Evolutionary conservation across 2,797 vertebrate genomes (phyloP).

Genomic region (Selene dorsalis): DNA sequence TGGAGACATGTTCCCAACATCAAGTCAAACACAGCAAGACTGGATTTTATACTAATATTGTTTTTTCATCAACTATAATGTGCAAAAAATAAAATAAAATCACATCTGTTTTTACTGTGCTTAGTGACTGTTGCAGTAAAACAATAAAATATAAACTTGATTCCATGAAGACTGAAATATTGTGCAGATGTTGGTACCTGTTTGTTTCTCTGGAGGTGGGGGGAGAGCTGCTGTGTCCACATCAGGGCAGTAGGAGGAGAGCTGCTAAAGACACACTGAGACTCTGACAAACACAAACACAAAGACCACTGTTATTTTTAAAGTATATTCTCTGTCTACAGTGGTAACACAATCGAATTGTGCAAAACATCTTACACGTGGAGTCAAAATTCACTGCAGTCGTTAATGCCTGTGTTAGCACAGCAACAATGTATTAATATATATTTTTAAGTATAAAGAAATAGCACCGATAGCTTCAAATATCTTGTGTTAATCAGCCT

Average conservation of each 20-base stretch:
- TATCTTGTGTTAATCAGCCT: too few species aligned
- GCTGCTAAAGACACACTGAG: constrained; percentile 17
- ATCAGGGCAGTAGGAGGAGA: constrained; percentile 46
- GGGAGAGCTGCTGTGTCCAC: constrained; percentile 87
- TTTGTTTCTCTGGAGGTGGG: constrained; percentile 92
- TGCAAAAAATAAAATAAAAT: too few species aligned
- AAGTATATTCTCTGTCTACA: not conserved
- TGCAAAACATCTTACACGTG: too few species aligned
- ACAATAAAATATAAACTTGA: not conserved
- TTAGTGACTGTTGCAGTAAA: not conserved
- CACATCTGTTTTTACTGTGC: not conserved
- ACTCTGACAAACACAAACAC: constrained; percentile 49
- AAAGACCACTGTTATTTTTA: not conserved
- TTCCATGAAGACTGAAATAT: not conserved
- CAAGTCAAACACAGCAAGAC: not conserved
- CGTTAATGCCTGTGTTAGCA: too few species aligned
- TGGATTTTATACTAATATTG: too few species aligned
- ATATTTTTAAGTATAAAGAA: too few species aligned
- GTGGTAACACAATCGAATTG: not conserved
- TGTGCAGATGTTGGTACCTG: constrained; percentile 82
- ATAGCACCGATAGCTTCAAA: too few species aligned
- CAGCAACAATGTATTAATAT: too few species aligned
- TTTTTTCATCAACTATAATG: too few species aligned
- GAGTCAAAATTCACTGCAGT: too few species aligned
- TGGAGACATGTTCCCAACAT: constrained; percentile 57